These are phyloP conservation scores for Drosophila kikkawai DNA, from an alignment of 1,140 invertebrate species.

Conservation along the genomic window DNA sequence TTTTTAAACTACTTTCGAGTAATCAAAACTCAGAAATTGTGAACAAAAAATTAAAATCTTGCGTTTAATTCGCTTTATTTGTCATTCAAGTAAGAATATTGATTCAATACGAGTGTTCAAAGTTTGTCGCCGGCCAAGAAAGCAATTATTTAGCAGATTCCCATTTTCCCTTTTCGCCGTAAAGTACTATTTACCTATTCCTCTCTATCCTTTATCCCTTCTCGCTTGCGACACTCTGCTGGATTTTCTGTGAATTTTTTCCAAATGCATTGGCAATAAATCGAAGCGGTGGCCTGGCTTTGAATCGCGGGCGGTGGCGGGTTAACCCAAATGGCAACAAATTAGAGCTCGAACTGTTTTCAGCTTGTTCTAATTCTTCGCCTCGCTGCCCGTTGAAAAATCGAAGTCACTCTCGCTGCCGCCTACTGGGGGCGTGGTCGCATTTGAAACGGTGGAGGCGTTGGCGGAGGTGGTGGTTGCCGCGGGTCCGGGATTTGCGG, in stretches of 20 bases:
- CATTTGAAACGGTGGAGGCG: slow-evolving; percentile 5
- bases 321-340: slow-evolving; percentile 80
- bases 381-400: slow-evolving; percentile 82
- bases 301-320: slow-evolving; percentile 56
- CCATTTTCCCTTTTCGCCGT: slow-evolving; percentile 18
- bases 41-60: neutral
- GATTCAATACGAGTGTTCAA: slow-evolving; percentile 10
- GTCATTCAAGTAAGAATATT: slow-evolving; percentile 27
- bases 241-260: slow-evolving; percentile 23
- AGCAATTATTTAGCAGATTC: slow-evolving; percentile 16
- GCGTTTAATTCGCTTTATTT: slow-evolving; percentile 23
- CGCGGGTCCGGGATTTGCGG: slow-evolving; percentile 41
- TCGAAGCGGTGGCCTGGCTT: slow-evolving; percentile 49
- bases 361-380: slow-evolving; percentile 80
- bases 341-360: slow-evolving; percentile 67
- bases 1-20: no score
- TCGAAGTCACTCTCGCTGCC: slow-evolving; percentile 84
- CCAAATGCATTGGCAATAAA: slow-evolving; percentile 66
- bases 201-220: neutral
- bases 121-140: slow-evolving; percentile 16
- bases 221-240: neutral
- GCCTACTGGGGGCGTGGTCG: slow-evolving; percentile 15
- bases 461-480: slow-evolving; percentile 1
- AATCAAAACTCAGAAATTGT: neutral
- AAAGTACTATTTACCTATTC: slow-evolving; percentile 23